Conservation (phyloP, 2,797 vertebrate species). For the Oryzias dopingdopingensis region DNA sequence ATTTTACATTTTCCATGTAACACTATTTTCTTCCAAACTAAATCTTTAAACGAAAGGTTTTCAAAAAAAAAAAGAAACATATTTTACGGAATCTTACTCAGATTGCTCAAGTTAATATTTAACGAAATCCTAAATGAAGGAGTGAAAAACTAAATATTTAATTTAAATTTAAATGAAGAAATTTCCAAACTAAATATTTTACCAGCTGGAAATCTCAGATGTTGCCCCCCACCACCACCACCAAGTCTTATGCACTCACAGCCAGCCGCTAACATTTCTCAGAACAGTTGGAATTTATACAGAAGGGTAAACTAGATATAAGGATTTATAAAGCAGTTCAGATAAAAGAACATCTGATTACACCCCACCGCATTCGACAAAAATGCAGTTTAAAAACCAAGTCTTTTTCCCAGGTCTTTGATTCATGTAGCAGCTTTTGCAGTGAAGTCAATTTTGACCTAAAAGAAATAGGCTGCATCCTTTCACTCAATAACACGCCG, state of each 20-base stretch:
- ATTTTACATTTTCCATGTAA: not conserved
- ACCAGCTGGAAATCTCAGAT: constrained; percentile 11
- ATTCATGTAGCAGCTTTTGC: constrained; percentile 45
- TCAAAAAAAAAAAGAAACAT: constrained; percentile 3
- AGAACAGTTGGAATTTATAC: not conserved
- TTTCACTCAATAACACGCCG: constrained; percentile 59
- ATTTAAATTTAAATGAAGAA: constrained; percentile 12
- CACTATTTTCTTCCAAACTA: constrained; percentile 10
- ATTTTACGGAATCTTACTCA: constrained; percentile 14
- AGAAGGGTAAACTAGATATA: constrained; percentile 3
- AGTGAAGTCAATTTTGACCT: constrained; percentile 63
- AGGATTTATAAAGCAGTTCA: constrained; percentile 10
- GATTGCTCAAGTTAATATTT: constrained; percentile 30
- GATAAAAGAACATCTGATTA: constrained; percentile 26
- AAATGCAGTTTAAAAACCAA: constrained; percentile 12
- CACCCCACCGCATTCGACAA: constrained; percentile 4
- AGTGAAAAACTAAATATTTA: constrained; percentile 35
- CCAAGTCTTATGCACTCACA: not conserved
- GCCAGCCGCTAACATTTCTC: not conserved
- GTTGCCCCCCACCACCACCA: not conserved
- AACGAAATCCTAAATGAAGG: constrained; percentile 20
- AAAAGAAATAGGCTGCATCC: constrained; percentile 58
- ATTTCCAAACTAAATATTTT: constrained; percentile 16
- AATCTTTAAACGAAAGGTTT: constrained; percentile 28
- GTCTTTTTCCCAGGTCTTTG: constrained; percentile 48